Evolutionary conservation across 2,797 vertebrate genomes (phyloP), one percentile per base, ranked within the genome.

Genomic region (Pseudomugil tenellus): DNA sequence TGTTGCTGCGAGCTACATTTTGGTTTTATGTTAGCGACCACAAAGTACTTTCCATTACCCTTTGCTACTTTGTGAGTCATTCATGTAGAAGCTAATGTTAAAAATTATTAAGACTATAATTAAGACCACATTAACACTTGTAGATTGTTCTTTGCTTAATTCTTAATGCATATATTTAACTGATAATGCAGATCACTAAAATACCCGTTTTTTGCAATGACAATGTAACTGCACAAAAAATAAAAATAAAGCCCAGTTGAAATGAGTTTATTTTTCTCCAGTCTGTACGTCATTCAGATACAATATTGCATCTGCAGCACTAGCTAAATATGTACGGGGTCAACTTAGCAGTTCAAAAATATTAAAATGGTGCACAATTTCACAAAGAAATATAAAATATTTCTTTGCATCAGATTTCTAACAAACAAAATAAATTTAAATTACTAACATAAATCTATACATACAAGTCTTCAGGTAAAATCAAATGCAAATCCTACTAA

Each of bases 201-300:
- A 52, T n/a, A 34, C 7, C 39, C 26, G 16, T 4, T n/a, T 21
- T 48, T 10, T 56, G 61, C 16, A 12, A 59, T 11, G 21, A 7
- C 17, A 2, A 80, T 52, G 17, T 66, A 75, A 62, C 11, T 7
- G 1, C 37, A 65, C 9, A n/a, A 11, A 70, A 52, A 7, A 73
- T 64, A 69, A 73, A 70, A 51, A 7, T 72, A 67, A 70, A 74
- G 1, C 81, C 53, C 53, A 57, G 71, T 79, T 92, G 88, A 93
- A 91, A 92, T 83, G 92, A 85, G 72, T 95, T 95, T 95, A 93
- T 92, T 94, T 94, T 86, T 91, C 88, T 87, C 84, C 91, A 88
- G 46, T 48, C 83, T 88, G 91, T 92, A 95, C 58, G 94, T 92
- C 92, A 90, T 90, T 91, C 87, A 95, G 95, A 95, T 94, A 96